These are phyloP conservation scores for Phalacrocorax brasilianus DNA, from an alignment of 2,113 vertebrate species.

Conservation along the genomic window DNA sequence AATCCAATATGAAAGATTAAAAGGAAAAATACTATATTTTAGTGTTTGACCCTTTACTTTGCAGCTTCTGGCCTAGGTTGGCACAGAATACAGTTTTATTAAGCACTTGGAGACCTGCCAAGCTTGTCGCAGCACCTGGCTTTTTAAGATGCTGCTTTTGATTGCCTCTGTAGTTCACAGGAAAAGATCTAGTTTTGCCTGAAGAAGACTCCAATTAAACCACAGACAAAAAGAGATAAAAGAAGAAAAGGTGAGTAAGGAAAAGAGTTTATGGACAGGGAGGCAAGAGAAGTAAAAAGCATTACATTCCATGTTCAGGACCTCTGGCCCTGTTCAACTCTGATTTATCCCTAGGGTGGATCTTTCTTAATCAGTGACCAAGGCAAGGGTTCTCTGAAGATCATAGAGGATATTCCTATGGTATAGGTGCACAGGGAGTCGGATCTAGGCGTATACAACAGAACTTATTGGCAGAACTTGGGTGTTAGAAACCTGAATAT, in stretches of 20 bases:
- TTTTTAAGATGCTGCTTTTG: background rate
- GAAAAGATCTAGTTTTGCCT: background rate
- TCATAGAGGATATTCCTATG: background rate
- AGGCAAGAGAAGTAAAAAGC: background rate
- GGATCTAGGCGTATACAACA: background rate
- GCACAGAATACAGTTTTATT: background rate
- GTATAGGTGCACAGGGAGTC: background rate
- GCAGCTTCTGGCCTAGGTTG: background rate
- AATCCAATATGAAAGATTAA: background rate
- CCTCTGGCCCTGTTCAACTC: background rate
- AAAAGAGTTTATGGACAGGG: background rate
- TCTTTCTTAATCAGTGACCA: background rate
- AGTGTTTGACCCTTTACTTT: background rate
- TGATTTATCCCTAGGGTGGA: background rate
- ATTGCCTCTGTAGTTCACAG: background rate
- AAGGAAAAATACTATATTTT: background rate
- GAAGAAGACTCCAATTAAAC: constrained; percentile 7
- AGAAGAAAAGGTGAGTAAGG: background rate
- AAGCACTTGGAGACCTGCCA: background rate
- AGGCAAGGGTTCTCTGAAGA: background rate
- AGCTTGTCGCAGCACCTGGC: background rate
- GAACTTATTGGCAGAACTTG: background rate
- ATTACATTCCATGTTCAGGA: background rate
- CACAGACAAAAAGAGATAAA: background rate
- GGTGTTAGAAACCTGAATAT: background rate